phyloP scores from a whole-genome alignment of 2,888 invertebrate genomes.

The Tetheella fluctuosa region DNA sequence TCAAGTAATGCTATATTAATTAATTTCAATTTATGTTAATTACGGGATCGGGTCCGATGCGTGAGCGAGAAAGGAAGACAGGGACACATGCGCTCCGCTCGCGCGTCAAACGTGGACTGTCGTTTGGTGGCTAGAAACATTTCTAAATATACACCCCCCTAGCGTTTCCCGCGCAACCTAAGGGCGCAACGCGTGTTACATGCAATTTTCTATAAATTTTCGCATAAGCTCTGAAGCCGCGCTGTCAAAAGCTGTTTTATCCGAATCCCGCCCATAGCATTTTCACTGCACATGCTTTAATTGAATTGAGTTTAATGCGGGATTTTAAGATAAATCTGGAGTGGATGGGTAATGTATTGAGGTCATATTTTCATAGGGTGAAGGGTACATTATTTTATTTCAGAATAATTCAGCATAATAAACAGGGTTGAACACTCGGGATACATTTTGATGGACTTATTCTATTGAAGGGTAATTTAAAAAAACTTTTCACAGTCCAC shows the following conservation, averaged over 20 bases:
- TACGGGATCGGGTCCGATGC: constrained; percentile 63
- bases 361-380: constrained; percentile 3
- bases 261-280: constrained; percentile 56
- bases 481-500: too few species aligned
- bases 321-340: constrained; percentile 30
- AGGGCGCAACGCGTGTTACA: constrained; percentile 15
- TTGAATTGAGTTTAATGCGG: constrained; percentile 69
- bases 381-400: neutral
- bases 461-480: neutral
- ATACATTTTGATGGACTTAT: neutral
- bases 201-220: constrained; percentile 79
- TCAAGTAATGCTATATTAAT: constrained; percentile 51
- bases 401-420: constrained; percentile 3
- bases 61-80: constrained; percentile 42
- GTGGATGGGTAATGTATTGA: constrained; percentile 5
- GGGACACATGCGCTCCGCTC: constrained; percentile 60
- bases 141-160: constrained; percentile 82
- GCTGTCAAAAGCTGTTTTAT: constrained; percentile 82
- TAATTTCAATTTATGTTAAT: constrained; percentile 70
- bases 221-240: constrained; percentile 77
- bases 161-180: constrained; percentile 69
- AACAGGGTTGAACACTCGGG: neutral
- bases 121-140: constrained; percentile 59
- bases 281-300: constrained; percentile 62
- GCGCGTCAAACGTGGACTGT: constrained; percentile 72